Evolutionary conservation across 2,888 invertebrate genomes (phyloP), one percentile per base, ranked within the genome.

Genomic region (Stegophylla sp.): DNA sequence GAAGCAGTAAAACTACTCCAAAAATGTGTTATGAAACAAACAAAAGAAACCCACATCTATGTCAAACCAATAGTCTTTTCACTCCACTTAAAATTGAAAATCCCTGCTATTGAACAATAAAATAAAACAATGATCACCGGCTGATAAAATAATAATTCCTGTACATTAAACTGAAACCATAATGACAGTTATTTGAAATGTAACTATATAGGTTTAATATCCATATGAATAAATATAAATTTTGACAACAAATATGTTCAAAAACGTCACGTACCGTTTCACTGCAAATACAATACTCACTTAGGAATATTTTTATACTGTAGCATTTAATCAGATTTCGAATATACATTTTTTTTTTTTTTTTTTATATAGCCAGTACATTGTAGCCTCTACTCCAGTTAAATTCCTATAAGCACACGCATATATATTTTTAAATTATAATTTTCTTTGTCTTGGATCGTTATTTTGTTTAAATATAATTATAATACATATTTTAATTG

Each of bases 191-290:
- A 61, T 28, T 28, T 28, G 13, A 28, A 28, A 28, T 7, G 2
- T 26, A 13, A 28, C 26, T 56, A 23, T 10, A 56, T 41, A n/a
- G 26, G 15, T 53, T 41, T n/a, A n/a, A 41, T 3, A 23, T 28
- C n/a, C 73, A 73, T 45, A 9, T 73, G 45, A 73, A n/a, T 45
- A 73, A 61, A 73, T 61, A 73, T 7, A 26, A 17, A 26, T 61
- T 61, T 26, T 10, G 12, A 53, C 0, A 56, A 41, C 17, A 59
- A 72, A 56, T 41, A 15, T 53, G 15, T 23, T 53, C 1, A 15
- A 41, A 15, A 28, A 61, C 10, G 13, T 26, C 28, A 61, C 61
- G 13, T 17, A 28, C 28, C 5, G 20, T 10, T 28, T 3, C 15
- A 28, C 4, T 28, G 15, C 4, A 61, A 28, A 61, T 61, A 61